A percentile compares a stretch with the other conserved stretches of the same genome.
Evolutionary conservation across 2,113 vertebrate species (phyloP).

Genomic region (Anguilla japonica): DNA sequence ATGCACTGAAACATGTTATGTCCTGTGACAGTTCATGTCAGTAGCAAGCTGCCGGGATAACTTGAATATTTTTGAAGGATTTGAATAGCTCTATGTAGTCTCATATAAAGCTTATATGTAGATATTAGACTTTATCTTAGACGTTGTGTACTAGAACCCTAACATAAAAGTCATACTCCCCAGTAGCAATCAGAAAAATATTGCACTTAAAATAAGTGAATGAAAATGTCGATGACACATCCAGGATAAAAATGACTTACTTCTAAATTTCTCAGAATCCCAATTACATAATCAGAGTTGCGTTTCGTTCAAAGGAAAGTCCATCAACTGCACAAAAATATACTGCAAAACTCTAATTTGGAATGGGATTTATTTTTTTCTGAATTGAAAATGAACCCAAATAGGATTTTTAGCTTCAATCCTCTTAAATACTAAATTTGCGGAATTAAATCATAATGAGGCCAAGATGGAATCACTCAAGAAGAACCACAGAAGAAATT

Average conservation of each 20-base stretch:
- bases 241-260: not conserved
- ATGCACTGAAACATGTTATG: not conserved
- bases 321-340: too few relatives aligned
- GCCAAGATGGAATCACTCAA: not conserved
- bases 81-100: not conserved
- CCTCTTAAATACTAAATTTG: not conserved
- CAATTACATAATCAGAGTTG: not conserved
- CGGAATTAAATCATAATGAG: not conserved
- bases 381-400: not conserved
- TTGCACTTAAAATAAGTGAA: not conserved
- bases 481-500: not conserved
- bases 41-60: not conserved
- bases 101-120: not conserved
- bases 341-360: not conserved
- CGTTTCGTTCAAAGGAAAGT: not conserved
- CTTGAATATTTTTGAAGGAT: not conserved
- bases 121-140: not conserved
- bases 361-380: not conserved
- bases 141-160: not conserved
- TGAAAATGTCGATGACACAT: not conserved
- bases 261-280: not conserved
- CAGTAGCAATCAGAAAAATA: not conserved
- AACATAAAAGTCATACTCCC: not conserved
- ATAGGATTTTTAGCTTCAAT: not conserved
- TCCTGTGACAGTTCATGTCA: not conserved